Base-by-base conservation (phyloP, 30 jellyfish, hydroid and myxozoan genomes). In the Aurelia sp. region DNA sequence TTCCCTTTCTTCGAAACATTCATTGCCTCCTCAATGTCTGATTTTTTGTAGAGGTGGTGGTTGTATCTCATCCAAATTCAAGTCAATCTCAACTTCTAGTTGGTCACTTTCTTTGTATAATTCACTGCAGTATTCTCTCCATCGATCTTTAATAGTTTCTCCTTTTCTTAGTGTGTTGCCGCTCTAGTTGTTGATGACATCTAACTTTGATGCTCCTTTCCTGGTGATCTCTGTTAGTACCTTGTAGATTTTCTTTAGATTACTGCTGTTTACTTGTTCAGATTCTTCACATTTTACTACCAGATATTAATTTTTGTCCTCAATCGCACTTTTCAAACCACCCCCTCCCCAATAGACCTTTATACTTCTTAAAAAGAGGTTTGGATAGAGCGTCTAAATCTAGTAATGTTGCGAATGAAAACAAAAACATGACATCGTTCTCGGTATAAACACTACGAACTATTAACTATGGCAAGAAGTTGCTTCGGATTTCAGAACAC, bases 81-180 rank as follows among this genome's bases (percentile, higher is more conserved):
- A 11, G 33, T 59, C 68, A 59, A 59, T 59, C 11, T 59, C 27
- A 59, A 11, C 68, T 59, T 59, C 68, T 59, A 8, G 23, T 59
- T 59, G 68, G 68, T 59, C 68, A 59, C 3, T 59, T 59, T 59
- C 13, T 27, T 59, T 11, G 68, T 59, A 59, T 21, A 59, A 59
- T 59, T 59, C 27, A 59, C 23, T 59, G 68, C 68, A 59, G 68
- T 59, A 59, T 59, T 59, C 23, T 59, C 68, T 59, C 33, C 68
- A 59, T 59, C 7, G 68, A 59, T 59, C 68, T 17, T 59, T 59
- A 59, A 59, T 59, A 4, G 33, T 30, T 37, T 66, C 77, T 66
- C 22, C 51, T 66, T 66, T 61, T 66, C 22, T 66, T 4, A 66
- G 57, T n/a, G 77, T 66, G 77, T 23, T 66, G 57, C 83, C 83